These are phyloP conservation scores for Theocolax elegans DNA, from an alignment of 1,140 invertebrate species.

Conservation along the genomic window DNA sequence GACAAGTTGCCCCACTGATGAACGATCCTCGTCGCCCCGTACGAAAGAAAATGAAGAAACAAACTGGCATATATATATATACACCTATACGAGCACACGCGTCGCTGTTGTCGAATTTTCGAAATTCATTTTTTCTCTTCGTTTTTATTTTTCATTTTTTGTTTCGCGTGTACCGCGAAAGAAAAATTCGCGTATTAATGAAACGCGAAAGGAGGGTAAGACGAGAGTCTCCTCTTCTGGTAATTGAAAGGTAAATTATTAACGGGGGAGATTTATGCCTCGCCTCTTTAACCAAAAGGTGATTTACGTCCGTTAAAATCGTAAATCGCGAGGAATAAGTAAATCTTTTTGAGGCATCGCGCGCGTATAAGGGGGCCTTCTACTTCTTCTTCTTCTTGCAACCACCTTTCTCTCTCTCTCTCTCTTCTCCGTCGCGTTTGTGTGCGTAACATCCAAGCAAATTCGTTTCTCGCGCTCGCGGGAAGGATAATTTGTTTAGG, in stretches of 20 bases:
- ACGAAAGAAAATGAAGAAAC: no score
- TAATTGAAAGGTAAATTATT: slow-evolving; percentile 46
- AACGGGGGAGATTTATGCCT: slow-evolving; percentile 42
- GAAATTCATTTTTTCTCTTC: slow-evolving; percentile 44
- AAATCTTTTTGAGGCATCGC: slow-evolving; percentile 34
- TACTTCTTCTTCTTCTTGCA: no score
- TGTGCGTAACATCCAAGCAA: slow-evolving; percentile 12
- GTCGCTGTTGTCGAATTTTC: no score
- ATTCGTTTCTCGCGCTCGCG: slow-evolving; percentile 12
- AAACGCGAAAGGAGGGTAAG: slow-evolving; percentile 20
- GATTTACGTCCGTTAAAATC: slow-evolving; percentile 44
- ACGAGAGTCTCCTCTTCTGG: background rate
- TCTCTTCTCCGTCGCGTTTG: background rate
- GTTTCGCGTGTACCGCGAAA: background rate
- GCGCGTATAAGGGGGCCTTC: slow-evolving; percentile 2
- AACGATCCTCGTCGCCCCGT: slow-evolving; percentile 63
- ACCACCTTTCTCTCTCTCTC: background rate
- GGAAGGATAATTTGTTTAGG: slow-evolving; percentile 36
- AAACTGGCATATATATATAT: no score
- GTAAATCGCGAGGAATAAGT: slow-evolving; percentile 42
- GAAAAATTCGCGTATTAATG: background rate
- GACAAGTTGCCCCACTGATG: slow-evolving; percentile 68
- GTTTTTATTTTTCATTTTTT: slow-evolving; percentile 42
- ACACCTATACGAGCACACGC: no score
- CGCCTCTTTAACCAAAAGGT: slow-evolving; percentile 38